Evolutionary conservation across 1,140 invertebrate species (phyloP), one percentile per base, ranked within the genome.

Genomic region (Maconellicoccus hirsutus): DNA sequence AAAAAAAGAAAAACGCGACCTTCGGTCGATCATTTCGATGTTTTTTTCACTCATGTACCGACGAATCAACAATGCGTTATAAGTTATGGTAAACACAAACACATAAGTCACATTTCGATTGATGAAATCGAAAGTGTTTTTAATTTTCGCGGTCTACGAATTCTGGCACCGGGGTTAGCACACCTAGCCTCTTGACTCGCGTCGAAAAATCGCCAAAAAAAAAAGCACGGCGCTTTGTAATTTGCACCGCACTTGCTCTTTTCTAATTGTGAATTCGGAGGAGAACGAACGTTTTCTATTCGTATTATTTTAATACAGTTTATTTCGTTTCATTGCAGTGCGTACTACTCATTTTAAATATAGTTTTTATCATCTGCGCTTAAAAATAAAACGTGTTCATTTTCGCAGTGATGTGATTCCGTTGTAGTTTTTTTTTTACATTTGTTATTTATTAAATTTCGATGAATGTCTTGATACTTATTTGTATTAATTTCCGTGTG

Each of bases 221-320:
- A 33, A 59, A 66, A 66, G 22, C 25, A 14, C 25, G 61, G 61
- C 61, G 61, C 61, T 66, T 66, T 19, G 61, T 25, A 22, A 26
- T 66, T 66, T 19, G 25, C 42, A 52, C 42, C 6, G 42, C 42
- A 16, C 6, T 66, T 66, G 16, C 25, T 66, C 61, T 25, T 4
- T 66, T 66, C 22, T 25, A 66, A 66, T 8, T 23, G 61, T 66
- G 10, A 66, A 25, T 66, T 66, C 61, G 61, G 21, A 12, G 10
- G 22, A 66, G 19, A 66, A 25, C 61, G 10, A 66, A 66, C 61
- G 52, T 22, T 59, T 59, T 59, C 52, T 22, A 59, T 59, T 59
- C 52, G 52, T 59, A 59, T 59, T 59, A 66, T 66, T 66, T 66
- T 25, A 26, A 66, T 59, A 33, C 42, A 66, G 61, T 66, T 66